These are phyloP conservation scores for Gobius niger DNA, from an alignment of 2,113 vertebrate genomes.

Conservation along the genomic window DNA sequence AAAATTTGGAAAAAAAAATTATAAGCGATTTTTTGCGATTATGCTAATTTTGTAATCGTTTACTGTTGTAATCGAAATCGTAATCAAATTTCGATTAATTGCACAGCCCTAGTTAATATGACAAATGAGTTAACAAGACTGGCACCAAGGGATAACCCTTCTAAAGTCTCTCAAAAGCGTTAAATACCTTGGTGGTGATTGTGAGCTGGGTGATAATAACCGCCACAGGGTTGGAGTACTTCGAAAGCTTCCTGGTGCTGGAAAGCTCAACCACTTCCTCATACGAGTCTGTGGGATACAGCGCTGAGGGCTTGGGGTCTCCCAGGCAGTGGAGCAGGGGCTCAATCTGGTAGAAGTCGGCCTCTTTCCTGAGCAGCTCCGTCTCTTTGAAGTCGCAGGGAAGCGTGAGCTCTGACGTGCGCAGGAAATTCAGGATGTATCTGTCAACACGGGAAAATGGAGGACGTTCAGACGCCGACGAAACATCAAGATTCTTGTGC, in stretches of 20 bases:
- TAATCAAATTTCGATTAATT: too few species aligned
- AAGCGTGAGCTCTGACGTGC: conserved; percentile 91
- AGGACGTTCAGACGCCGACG: neutral
- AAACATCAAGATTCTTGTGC: too few species aligned
- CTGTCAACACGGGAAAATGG: neutral
- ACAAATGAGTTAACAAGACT: too few species aligned
- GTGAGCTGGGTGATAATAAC: conserved; percentile 98
- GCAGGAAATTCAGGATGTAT: conserved; percentile 93
- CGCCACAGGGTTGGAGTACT: conserved; percentile 96
- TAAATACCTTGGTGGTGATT: conserved; percentile 93
- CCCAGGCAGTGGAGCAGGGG: conserved; percentile 93
- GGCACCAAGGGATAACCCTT: too few species aligned
- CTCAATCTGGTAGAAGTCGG: conserved; percentile 95
- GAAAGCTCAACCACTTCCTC: conserved; percentile 97
- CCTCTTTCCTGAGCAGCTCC: conserved; percentile 89
- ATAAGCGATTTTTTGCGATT: too few species aligned
- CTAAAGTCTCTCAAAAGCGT: conserved; percentile 39
- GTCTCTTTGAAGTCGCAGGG: conserved; percentile 92
- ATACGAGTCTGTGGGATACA: conserved; percentile 94
- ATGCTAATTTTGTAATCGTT: too few species aligned
- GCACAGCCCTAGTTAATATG: too few species aligned
- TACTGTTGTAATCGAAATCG: too few species aligned
- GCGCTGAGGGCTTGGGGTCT: conserved; percentile 85
- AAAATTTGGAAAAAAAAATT: too few species aligned
- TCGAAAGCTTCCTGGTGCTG: conserved; percentile 96